Conservation (phyloP, 2,888 invertebrate species). For the Lissonota sp. region DNA sequence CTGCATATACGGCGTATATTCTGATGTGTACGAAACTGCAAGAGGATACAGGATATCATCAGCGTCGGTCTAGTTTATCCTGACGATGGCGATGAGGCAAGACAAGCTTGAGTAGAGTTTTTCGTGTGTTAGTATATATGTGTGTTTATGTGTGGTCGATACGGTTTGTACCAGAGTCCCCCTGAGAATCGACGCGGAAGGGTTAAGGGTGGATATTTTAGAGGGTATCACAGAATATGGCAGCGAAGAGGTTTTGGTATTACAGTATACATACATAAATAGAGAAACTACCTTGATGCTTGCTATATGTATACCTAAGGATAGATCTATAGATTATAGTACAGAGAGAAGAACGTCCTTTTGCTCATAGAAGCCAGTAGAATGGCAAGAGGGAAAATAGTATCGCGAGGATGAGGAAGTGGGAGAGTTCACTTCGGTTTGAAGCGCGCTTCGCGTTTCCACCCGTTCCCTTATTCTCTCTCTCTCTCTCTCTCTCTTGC, state of each 20-base stretch:
- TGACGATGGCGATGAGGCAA: constrained; percentile 15
- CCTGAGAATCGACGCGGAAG: constrained; percentile 32
- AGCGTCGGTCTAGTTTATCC: constrained; percentile 46
- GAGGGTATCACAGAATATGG: constrained; percentile 1
- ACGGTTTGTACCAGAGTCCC: constrained; percentile 36
- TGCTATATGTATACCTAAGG: constrained; percentile 33
- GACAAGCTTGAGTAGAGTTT: not conserved
- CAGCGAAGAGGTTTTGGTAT: constrained; percentile 30
- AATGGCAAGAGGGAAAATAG: constrained; percentile 43
- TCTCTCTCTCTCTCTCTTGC: not conserved
- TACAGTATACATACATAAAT: constrained; percentile 56
- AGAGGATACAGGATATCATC: constrained; percentile 28
- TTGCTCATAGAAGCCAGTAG: constrained; percentile 6
- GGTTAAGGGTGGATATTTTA: not conserved
- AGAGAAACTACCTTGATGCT: constrained; percentile 35
- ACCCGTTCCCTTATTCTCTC: constrained; percentile 26
- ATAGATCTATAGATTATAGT: constrained; percentile 28
- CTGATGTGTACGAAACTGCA: not conserved
- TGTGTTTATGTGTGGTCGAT: constrained; percentile 31
- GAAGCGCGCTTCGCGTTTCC: constrained; percentile 45
- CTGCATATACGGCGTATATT: not conserved
- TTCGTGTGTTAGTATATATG: no score
- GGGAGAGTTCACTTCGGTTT: constrained; percentile 28
- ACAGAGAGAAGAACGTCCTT: constrained; percentile 19
- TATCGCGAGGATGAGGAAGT: constrained; percentile 6